phyloP scores from a whole-genome alignment of 2,797 vertebrate species.

The Bradypus variegatus region DNA sequence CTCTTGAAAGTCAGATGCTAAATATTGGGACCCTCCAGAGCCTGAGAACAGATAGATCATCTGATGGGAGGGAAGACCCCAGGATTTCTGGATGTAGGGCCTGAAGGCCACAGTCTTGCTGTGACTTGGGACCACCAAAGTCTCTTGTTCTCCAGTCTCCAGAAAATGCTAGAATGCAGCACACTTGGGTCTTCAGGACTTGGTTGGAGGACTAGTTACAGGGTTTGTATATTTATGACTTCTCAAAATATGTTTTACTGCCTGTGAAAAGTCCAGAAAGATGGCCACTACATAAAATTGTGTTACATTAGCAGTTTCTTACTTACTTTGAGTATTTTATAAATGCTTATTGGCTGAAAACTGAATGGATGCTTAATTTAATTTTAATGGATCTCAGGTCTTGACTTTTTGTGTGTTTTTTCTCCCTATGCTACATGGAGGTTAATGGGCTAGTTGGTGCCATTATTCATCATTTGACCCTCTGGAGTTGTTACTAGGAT shows the following conservation, averaged over 20 bases:
- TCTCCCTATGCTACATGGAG: neutral
- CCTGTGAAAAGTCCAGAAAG: neutral
- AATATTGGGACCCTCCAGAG: neutral
- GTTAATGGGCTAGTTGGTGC: conserved; percentile 28
- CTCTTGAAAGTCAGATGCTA: neutral
- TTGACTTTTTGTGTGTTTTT: neutral
- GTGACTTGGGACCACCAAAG: neutral
- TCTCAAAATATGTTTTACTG: neutral
- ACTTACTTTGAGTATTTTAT: neutral
- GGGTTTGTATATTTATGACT: neutral
- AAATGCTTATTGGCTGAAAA: conserved; percentile 20
- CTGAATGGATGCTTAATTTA: conserved; percentile 8
- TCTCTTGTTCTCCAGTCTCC: neutral
- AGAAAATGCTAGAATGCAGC: neutral
- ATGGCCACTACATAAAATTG: neutral
- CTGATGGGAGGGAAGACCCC: neutral
- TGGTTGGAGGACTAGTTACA: neutral
- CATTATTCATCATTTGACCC: neutral
- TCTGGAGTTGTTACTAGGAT: conserved; percentile 3
- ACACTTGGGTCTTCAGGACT: neutral
- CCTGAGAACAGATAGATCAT: neutral
- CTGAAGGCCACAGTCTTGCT: neutral
- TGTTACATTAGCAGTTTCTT: neutral
- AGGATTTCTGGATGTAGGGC: neutral
- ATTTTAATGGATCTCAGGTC: conserved; percentile 23